Conservation (phyloP, 2,888 invertebrate genomes). For the Flexamia atlantica region DNA sequence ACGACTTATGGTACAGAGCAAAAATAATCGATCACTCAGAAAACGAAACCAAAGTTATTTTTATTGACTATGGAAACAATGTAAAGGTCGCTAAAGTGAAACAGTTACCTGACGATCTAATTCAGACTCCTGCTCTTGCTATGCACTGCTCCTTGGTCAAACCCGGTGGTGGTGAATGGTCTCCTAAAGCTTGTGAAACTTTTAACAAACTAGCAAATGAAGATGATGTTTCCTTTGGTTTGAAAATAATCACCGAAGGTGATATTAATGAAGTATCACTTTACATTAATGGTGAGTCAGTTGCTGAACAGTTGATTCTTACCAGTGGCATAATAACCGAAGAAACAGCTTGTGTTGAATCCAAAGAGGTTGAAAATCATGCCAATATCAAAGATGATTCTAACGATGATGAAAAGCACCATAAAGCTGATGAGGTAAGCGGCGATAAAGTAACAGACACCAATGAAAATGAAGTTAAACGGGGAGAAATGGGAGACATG, state of each 20-base stretch:
- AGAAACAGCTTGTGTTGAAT: neutral
- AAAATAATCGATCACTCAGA: constrained; percentile 73
- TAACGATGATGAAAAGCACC: neutral
- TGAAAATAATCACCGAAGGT: constrained; percentile 51
- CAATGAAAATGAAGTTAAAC: neutral
- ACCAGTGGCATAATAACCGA: neutral
- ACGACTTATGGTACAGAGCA: constrained; percentile 82
- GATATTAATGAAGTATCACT: constrained; percentile 56
- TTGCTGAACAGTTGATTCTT: constrained; percentile 47
- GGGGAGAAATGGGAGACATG: constrained; percentile 31
- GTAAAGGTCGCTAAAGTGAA: constrained; percentile 80
- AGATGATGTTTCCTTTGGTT: constrained; percentile 74
- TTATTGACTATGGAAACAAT: constrained; percentile 84
- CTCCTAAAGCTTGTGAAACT: constrained; percentile 78
- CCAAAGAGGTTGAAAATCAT: constrained; percentile 27
- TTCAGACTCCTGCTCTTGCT: constrained; percentile 79
- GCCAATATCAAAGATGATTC: neutral
- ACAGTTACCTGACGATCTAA: constrained; percentile 80
- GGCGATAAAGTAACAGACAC: neutral
- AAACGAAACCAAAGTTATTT: constrained; percentile 79
- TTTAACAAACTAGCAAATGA: constrained; percentile 74
- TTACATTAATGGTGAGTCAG: constrained; percentile 55
- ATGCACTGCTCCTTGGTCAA: constrained; percentile 80
- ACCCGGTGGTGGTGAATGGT: constrained; percentile 81
- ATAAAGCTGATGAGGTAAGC: neutral